Evolutionary conservation across 2,113 vertebrate genomes (phyloP), one percentile per base, ranked within the genome.

Genomic region (Kobus ellipsiprymnus): DNA sequence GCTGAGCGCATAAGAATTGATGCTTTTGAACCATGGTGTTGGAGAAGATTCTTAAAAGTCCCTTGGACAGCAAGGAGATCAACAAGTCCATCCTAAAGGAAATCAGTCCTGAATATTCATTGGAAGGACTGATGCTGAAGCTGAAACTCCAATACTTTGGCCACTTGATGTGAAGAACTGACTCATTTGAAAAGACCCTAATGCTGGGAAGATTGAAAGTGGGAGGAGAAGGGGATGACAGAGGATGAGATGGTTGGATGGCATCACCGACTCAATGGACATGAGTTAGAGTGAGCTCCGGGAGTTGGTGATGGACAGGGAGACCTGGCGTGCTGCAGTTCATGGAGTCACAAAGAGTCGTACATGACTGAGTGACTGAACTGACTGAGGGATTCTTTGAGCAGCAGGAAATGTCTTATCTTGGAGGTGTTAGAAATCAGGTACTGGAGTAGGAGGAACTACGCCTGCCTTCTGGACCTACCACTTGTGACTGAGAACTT

Each of bases 401-500:
- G 17, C 29, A 17, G 25, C 2, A 7, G 15, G 13, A 80, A 52
- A 95, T 13, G 29, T 78, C 36, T 44, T 74, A 57, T 33, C 30
- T 36, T 78, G 55, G 91, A 55, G 46, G 50, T 86, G 33, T 52
- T 64, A 57, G 54, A 84, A 96, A 74, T 74, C 50, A 80, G 74
- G 11, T 94, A 15, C 50, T 93, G 44, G 91, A 64, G 30, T 90
- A 81, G 71, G 59, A 97, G 90, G 89, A n/a, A 94, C 36, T 33
- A 27, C 48, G 13, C 48, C 71, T 50, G 16, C 11, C 71, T 87
- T 80, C 14, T 64, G 10, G 55, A 87, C 62, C 67, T 74, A n/a
- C n/a, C 23, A 71, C 19, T 82, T 90, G 5, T 64, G 55, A 29
- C 8, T 55, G 55, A 86, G 80, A 86, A 67, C 87, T 90, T 83